A percentile compares a stretch with the other conserved stretches of the same genome.
These are phyloP conservation scores for Ornithoptera priamus DNA, from an alignment of 2,888 invertebrate genomes.

Conservation along the genomic window DNA sequence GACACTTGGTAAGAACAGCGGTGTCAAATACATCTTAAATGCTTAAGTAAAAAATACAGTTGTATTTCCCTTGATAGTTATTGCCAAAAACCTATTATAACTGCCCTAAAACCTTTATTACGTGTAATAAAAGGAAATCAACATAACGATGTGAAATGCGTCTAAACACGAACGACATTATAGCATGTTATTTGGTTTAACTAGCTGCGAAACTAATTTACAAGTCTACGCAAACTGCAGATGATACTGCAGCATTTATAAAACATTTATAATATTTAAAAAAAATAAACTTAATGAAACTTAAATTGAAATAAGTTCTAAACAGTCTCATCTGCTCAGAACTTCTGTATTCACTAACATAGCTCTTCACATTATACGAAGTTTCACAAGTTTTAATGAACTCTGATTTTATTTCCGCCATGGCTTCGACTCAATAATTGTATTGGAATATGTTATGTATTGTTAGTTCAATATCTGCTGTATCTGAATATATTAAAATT, in stretches of 20 bases:
- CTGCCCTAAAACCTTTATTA: neutral
- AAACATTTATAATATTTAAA: neutral
- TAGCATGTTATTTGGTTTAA: neutral
- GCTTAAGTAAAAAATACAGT: neutral
- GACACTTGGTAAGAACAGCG: constrained; percentile 1
- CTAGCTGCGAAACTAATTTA: no score
- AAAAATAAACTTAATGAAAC: neutral
- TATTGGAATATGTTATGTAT: neutral
- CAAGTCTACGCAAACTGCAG: no score
- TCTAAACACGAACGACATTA: neutral
- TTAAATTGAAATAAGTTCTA: constrained; percentile 1
- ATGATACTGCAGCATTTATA: neutral
- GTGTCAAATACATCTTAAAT: neutral
- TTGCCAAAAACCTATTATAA: neutral
- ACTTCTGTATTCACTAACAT: neutral
- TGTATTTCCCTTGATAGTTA: neutral
- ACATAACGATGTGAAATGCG: neutral
- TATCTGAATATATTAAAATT: no score
- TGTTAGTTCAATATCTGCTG: no score
- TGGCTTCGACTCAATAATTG: neutral
- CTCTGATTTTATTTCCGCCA: constrained; percentile 3
- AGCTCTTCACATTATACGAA: constrained; percentile 2
- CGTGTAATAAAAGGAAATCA: neutral
- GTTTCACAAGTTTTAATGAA: constrained; percentile 14
- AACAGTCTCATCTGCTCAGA: neutral